These are phyloP conservation scores for Scomberomorus guttatus DNA, from an alignment of 2,797 vertebrate species.

Conservation along the genomic window DNA sequence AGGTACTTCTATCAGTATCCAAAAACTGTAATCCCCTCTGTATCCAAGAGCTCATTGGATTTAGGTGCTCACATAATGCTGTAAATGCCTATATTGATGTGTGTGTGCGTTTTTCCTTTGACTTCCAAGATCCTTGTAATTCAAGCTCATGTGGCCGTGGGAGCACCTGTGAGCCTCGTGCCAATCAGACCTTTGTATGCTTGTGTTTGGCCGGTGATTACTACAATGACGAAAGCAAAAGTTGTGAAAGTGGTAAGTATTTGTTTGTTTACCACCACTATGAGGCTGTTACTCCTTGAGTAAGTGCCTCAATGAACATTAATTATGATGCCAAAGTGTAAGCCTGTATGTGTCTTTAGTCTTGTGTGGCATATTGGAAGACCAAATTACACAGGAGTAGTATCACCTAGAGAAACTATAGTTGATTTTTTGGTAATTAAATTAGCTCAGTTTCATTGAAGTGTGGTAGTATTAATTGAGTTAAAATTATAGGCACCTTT, in stretches of 20 bases:
- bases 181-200: neutral
- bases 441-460: neutral
- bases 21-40: neutral
- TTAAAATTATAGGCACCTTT: neutral
- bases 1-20: conserved; percentile 8
- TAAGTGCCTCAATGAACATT: neutral
- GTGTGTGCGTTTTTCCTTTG: neutral
- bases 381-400: neutral
- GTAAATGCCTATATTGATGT: neutral
- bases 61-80: neutral
- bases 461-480: neutral
- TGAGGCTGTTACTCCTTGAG: neutral
- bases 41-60: neutral
- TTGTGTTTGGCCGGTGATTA: conserved; percentile 52
- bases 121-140: conserved; percentile 49
- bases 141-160: conserved; percentile 23
- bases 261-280: neutral
- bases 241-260: conserved; percentile 47
- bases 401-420: too few species aligned
- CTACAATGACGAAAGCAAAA: rapidly evolving
- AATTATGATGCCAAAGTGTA: neutral
- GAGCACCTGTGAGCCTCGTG: conserved; percentile 55
- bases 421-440: too few species aligned
- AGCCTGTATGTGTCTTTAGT: neutral
- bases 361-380: neutral